phyloP scores from a whole-genome alignment of 2,888 invertebrate genomes.

The Cephus rjabovi region DNA sequence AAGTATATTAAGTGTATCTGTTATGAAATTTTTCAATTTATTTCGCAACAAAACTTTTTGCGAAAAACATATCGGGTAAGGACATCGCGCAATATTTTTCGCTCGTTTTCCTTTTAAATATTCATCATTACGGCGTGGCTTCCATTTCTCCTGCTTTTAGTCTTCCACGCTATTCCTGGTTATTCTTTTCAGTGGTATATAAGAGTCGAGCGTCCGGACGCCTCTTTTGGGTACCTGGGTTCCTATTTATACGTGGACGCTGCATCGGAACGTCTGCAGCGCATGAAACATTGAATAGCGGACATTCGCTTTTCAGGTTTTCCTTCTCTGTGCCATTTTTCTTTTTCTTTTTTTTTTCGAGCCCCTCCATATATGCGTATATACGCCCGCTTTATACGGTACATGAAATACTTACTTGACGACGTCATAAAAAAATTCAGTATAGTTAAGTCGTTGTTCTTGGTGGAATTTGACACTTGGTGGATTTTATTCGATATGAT shows the following conservation, averaged over 20 bases:
- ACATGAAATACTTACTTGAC: background rate
- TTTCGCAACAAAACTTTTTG: background rate
- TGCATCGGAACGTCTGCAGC: background rate
- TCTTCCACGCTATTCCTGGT: background rate
- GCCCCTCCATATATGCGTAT: background rate
- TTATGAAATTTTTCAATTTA: background rate
- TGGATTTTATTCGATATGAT: background rate
- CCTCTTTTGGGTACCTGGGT: background rate
- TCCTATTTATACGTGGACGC: background rate
- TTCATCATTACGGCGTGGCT: background rate
- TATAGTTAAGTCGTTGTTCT: background rate
- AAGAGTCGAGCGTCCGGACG: background rate
- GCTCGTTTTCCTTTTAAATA: background rate
- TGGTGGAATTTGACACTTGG: background rate
- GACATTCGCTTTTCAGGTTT: background rate
- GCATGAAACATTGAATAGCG: conserved; percentile 9
- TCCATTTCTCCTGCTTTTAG: background rate
- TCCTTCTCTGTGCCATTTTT: background rate
- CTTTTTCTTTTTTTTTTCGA: background rate
- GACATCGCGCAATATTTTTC: background rate
- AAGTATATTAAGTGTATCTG: background rate
- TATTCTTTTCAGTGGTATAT: background rate
- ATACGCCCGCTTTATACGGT: background rate
- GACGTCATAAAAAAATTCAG: background rate
- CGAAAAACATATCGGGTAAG: background rate